Conservation (phyloP, 2,888 invertebrate species). For the Poecilus cupreus region DNA sequence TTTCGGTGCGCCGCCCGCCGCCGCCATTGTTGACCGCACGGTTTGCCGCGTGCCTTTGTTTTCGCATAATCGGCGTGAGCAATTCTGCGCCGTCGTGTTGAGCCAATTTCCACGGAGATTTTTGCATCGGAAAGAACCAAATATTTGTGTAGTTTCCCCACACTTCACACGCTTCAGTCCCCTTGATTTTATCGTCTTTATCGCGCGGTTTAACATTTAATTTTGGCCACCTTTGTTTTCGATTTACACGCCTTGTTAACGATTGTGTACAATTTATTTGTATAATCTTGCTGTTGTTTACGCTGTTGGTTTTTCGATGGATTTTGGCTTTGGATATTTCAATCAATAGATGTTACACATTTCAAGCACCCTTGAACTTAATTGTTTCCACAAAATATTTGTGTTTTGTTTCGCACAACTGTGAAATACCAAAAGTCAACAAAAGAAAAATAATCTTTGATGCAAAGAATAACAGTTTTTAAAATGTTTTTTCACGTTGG, state of each 20-base stretch:
- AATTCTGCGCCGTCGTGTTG: slow-evolving; percentile 1
- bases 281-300: not conserved
- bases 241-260: slow-evolving; percentile 15
- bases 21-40: slow-evolving; percentile 52
- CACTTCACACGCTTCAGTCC: too few species aligned
- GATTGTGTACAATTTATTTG: slow-evolving; percentile 2
- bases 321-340: not conserved
- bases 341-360: slow-evolving; percentile 24
- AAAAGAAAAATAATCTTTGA: not conserved
- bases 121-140: slow-evolving; percentile 23
- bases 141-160: slow-evolving; percentile 26
- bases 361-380: slow-evolving; percentile 4
- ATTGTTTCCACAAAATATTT: not conserved
- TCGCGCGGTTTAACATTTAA: slow-evolving; percentile 22
- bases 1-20: slow-evolving; percentile 23
- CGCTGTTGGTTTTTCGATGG: not conserved
- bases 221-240: slow-evolving; percentile 27
- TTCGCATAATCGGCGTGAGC: slow-evolving; percentile 48
- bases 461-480: not conserved
- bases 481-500: not conserved
- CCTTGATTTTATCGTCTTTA: not conserved
- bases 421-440: not conserved
- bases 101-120: slow-evolving; percentile 33
- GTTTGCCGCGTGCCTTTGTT: slow-evolving; percentile 46
- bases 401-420: not conserved